Evolutionary conservation across 2,113 vertebrate genomes (phyloP).

Genomic region (Colius striatus): DNA sequence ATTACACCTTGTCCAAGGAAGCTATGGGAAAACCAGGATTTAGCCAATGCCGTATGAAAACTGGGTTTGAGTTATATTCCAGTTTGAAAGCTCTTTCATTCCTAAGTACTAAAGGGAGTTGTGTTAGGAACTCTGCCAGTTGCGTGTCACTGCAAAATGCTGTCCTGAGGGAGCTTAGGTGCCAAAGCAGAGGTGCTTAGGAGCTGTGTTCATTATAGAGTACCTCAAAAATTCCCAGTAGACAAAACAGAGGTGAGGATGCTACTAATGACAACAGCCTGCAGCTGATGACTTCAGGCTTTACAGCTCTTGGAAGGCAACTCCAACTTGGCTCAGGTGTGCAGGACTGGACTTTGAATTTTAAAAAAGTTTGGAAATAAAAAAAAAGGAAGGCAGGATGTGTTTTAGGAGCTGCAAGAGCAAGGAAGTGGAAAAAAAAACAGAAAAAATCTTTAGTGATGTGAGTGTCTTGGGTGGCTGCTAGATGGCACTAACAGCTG

Average conservation of each 20-base stretch:
- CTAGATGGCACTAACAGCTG: background rate
- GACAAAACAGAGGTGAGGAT: background rate
- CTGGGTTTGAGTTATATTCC: background rate
- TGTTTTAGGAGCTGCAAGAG: background rate
- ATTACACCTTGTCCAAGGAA: background rate
- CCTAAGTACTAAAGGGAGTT: background rate
- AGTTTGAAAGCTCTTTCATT: background rate
- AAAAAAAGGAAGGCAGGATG: background rate
- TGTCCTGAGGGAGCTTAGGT: background rate
- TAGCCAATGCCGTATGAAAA: background rate
- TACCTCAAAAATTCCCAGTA: background rate
- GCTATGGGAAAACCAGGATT: background rate
- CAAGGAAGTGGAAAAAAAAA: background rate
- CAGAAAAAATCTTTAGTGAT: background rate
- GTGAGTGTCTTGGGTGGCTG: background rate
- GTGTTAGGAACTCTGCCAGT: background rate
- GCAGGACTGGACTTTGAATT: background rate
- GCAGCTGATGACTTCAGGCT: background rate
- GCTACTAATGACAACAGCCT: background rate
- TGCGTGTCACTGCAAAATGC: background rate
- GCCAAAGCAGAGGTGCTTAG: background rate
- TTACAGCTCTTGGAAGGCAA: background rate
- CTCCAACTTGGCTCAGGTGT: background rate
- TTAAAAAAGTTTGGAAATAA: background rate
- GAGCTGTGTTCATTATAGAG: fast-evolving